Evolutionary conservation across 2,888 invertebrate species (phyloP).

Genomic region (Harmothoe impar): DNA sequence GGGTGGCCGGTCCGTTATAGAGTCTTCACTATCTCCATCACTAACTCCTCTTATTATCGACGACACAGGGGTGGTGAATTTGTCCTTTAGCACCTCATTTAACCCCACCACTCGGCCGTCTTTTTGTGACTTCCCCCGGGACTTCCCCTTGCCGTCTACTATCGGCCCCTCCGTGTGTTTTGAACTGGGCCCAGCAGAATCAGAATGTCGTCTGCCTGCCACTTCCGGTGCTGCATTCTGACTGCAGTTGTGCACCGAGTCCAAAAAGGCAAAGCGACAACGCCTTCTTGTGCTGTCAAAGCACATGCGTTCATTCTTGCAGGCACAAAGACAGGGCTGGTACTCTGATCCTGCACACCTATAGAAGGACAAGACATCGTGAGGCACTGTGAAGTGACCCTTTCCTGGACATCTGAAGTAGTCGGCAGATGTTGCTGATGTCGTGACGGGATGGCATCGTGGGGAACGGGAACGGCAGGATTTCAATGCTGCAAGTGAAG

Average conservation of each 20-base stretch:
- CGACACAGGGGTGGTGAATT: not conserved
- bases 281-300: conserved; percentile 27
- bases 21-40: too few species aligned
- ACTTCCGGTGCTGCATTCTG: not conserved
- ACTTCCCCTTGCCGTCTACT: too few species aligned
- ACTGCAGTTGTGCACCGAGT: conserved; percentile 51
- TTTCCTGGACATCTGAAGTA: conserved; percentile 33
- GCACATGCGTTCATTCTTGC: conserved; percentile 60
- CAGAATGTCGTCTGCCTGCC: not conserved
- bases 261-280: conserved; percentile 60
- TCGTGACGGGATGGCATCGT: conserved; percentile 17
- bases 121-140: not conserved
- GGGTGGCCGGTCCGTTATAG: too few species aligned
- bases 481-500: conserved; percentile 31
- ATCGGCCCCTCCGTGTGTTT: too few species aligned
- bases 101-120: not conserved
- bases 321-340: conserved; percentile 47
- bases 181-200: not conserved
- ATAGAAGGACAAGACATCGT: not conserved
- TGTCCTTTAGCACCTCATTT: conserved; percentile 32
- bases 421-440: not conserved
- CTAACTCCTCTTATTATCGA: not conserved
- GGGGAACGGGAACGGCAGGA: conserved; percentile 30
- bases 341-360: not conserved
- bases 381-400: conserved; percentile 22